phyloP scores from a whole-genome alignment of 2,113 vertebrate species.

The Numenius arquata region DNA sequence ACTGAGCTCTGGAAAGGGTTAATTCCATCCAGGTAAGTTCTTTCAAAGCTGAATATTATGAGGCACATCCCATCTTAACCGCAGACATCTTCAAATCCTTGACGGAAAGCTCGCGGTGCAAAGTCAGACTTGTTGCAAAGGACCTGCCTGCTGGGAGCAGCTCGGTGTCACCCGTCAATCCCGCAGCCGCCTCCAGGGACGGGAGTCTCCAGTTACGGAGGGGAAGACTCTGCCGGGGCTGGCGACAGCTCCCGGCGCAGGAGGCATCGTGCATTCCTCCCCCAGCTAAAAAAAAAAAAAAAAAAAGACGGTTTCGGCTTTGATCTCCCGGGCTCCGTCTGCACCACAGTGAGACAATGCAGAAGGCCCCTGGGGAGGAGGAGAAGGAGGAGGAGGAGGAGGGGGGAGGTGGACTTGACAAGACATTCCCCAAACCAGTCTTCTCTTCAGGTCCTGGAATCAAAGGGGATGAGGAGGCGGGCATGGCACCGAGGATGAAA shows the following conservation, averaged over 20 bases:
- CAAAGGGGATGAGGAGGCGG: constrained; percentile 38
- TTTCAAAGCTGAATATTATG: background rate
- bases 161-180: constrained; percentile 33
- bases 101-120: background rate
- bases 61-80: constrained; percentile 31
- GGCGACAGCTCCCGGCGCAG: constrained; percentile 37
- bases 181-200: background rate
- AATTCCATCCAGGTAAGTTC: constrained; percentile 13
- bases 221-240: background rate
- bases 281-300: background rate
- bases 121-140: constrained; percentile 44
- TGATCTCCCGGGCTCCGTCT: constrained; percentile 52
- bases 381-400: constrained; percentile 26
- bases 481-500: constrained; percentile 30
- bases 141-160: background rate
- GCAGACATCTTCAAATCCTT: constrained; percentile 7
- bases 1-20: background rate
- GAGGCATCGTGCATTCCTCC: constrained; percentile 38
- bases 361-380: constrained; percentile 37
- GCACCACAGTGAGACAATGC: constrained; percentile 39
- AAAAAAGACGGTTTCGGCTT: constrained; percentile 1
- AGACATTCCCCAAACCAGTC: constrained; percentile 20
- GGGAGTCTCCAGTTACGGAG: constrained; percentile 13
- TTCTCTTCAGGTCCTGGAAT: constrained; percentile 14
- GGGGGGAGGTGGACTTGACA: constrained; percentile 18